These are phyloP conservation scores for Stegodyphus mimosarum DNA, from an alignment of 1,140 invertebrate species.

Conservation along the genomic window DNA sequence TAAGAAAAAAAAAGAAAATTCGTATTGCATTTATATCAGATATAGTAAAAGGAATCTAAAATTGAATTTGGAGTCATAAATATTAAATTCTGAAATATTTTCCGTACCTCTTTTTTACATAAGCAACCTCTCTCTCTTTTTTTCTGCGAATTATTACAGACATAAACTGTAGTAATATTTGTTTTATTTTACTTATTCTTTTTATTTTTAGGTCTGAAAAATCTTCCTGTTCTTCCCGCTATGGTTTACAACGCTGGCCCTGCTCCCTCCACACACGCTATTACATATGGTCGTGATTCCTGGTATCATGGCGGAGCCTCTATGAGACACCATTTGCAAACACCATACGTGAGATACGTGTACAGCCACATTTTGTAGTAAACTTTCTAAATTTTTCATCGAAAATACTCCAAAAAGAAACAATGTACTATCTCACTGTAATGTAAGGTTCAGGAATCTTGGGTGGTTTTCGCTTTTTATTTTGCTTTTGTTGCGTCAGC, in stretches of 20 bases:
- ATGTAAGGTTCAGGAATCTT: no score
- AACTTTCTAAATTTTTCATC: neutral
- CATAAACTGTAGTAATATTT: neutral
- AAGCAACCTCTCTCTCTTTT: neutral
- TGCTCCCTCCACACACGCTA: slow-evolving; percentile 9
- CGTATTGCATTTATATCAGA: no score
- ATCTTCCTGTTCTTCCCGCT: slow-evolving; percentile 20
- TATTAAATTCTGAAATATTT: no score
- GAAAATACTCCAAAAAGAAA: no score
- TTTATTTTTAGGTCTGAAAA: slow-evolving; percentile 24
- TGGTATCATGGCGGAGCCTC: slow-evolving; percentile 26
- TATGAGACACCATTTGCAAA: slow-evolving; percentile 27
- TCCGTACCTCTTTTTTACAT: no score
- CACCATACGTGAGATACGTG: slow-evolving; percentile 37
- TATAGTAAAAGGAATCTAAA: no score
- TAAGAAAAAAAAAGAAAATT: no score
- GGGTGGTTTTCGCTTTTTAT: no score
- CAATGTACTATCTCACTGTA: no score
- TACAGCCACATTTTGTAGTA: slow-evolving; percentile 49
- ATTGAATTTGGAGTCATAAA: no score
- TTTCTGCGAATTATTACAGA: neutral
- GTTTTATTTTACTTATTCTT: neutral
- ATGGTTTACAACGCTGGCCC: slow-evolving; percentile 35
- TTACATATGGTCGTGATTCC: neutral
- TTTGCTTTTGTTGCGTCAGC: no score